These are phyloP conservation scores for Propithecus perrieri DNA, from an alignment of 2,797 vertebrate genomes.

Conservation along the genomic window DNA sequence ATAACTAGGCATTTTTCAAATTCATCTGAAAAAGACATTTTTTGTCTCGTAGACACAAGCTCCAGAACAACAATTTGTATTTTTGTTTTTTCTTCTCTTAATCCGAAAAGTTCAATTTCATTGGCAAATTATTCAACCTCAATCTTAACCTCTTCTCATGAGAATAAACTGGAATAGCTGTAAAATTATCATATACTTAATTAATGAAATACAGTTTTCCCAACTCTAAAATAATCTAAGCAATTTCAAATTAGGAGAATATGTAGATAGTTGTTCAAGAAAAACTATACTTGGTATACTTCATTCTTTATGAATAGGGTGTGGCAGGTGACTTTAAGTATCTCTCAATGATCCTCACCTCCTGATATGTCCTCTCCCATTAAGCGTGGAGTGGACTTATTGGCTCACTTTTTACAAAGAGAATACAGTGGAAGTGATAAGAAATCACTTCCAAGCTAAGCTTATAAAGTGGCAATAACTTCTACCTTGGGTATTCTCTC, in stretches of 20 bases:
- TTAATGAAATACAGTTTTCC: not conserved
- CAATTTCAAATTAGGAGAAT: not conserved
- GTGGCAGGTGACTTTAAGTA: not conserved
- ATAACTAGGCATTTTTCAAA: not conserved
- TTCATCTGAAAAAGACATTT: not conserved
- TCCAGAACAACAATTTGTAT: not conserved
- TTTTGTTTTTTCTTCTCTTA: not conserved
- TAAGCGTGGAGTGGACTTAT: not conserved
- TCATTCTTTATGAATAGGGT: not conserved
- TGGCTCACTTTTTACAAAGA: not conserved
- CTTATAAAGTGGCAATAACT: not conserved
- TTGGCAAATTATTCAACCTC: not conserved
- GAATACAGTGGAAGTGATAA: not conserved
- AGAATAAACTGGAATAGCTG: not conserved
- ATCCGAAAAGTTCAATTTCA: not conserved
- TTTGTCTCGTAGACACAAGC: not conserved
- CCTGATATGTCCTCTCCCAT: not conserved
- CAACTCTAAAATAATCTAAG: not conserved
- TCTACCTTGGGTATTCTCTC: not conserved
- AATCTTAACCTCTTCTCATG: not conserved
- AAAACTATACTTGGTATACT: not conserved
- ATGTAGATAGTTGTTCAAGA: not conserved
- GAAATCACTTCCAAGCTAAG: not conserved
- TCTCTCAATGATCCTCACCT: fast-evolving
- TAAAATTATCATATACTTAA: not conserved